Percentiles rank a stretch among this genome's conserved stretches.
These are phyloP conservation scores for Antennarius maculatus DNA, from an alignment of 2,797 vertebrate species.

Conservation along the genomic window DNA sequence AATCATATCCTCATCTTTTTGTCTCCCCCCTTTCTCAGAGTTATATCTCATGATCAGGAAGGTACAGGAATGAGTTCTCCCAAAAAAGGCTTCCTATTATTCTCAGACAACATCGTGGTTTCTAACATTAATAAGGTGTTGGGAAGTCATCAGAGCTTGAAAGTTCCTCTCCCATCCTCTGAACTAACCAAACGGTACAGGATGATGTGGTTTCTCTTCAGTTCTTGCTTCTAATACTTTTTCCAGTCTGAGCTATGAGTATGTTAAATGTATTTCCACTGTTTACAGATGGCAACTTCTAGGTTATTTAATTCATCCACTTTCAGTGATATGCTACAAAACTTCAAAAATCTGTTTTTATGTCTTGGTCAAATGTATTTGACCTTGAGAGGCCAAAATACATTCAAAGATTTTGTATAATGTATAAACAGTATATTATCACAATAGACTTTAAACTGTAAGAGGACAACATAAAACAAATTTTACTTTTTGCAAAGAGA, in stretches of 20 bases:
- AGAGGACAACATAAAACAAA: constrained; percentile 7
- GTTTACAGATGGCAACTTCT: constrained; percentile 24
- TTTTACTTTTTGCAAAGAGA: constrained; percentile 35
- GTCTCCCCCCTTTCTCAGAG: constrained; percentile 2
- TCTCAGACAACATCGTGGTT: constrained; percentile 18
- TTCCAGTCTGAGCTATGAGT: constrained; percentile 18
- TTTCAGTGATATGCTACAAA: constrained; percentile 31
- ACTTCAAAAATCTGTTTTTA: constrained; percentile 29
- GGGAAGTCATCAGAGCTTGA: constrained; percentile 26
- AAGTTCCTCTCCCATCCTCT: constrained; percentile 12
- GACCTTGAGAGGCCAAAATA: constrained; percentile 49
- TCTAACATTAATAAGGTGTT: constrained; percentile 28
- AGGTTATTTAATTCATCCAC: constrained; percentile 24
- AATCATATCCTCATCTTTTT: constrained; percentile 25
- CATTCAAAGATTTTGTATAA: not conserved
- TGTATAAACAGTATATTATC: constrained; percentile 38
- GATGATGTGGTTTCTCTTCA: constrained; percentile 6
- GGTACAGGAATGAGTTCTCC: constrained; percentile 20
- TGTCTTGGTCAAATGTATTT: constrained; percentile 29
- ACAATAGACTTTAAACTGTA: constrained; percentile 19
- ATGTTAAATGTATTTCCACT: constrained; percentile 32
- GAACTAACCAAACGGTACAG: constrained; percentile 6
- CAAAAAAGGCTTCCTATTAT: constrained; percentile 8
- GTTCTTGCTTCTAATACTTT: constrained; percentile 25
- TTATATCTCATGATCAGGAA: constrained; percentile 21